A percentile compares a stretch with the other conserved stretches of the same genome.
These are phyloP conservation scores for Hylaeus anthracinus DNA, from an alignment of 1,140 invertebrate genomes.

Conservation along the genomic window DNA sequence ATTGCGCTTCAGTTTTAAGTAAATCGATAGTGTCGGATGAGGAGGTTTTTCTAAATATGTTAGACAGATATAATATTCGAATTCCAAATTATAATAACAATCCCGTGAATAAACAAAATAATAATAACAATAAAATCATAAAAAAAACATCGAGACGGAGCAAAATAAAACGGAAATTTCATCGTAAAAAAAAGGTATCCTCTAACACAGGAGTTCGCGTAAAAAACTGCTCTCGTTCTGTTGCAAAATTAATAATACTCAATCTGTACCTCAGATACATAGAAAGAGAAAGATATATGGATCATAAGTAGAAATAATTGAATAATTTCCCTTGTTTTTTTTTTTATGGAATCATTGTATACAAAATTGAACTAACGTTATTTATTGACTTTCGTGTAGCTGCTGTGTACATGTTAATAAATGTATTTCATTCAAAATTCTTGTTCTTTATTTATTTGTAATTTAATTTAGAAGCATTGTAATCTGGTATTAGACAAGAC, in stretches of 20 bases:
- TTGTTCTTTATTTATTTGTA: slow-evolving; percentile 32
- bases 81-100: slow-evolving; percentile 30
- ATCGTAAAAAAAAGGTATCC: slow-evolving; percentile 8
- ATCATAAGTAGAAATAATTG: neutral
- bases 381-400: slow-evolving; percentile 35
- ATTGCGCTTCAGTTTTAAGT: neutral
- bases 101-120: neutral
- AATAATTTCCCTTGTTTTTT: neutral
- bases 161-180: slow-evolving; percentile 9
- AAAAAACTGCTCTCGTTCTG: slow-evolving; percentile 30
- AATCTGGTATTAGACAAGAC: neutral
- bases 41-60: slow-evolving; percentile 1
- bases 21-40: neutral
- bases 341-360: slow-evolving; percentile 6
- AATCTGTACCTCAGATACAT: slow-evolving; percentile 68
- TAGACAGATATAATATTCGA: slow-evolving; percentile 23
- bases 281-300: slow-evolving; percentile 40
- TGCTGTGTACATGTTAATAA: slow-evolving; percentile 47
- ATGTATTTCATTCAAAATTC: slow-evolving; percentile 30
- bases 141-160: slow-evolving; percentile 25
- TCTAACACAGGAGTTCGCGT: neutral
- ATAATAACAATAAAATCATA: slow-evolving; percentile 30
- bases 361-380: neutral
- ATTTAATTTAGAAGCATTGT: neutral
- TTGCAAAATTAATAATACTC: slow-evolving; percentile 68